Evolutionary conservation across 2,888 invertebrate species (phyloP).

Genomic region (Tachina fera): DNA sequence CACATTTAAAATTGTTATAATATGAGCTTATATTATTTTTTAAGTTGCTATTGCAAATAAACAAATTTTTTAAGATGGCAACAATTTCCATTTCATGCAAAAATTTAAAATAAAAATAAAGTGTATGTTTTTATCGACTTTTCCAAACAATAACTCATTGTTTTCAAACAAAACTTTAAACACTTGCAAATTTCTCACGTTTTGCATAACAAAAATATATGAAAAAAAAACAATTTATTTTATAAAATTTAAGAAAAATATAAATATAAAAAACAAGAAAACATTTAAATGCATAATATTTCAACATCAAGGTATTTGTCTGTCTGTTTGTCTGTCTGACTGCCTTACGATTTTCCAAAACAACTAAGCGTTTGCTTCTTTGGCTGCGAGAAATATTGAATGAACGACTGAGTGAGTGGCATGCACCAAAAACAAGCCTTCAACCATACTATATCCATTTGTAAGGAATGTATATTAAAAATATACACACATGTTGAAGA

Average conservation of each 20-base stretch:
- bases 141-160: conserved; percentile 32
- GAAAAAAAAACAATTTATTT: neutral
- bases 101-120: neutral
- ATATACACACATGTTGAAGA: neutral
- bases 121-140: neutral
- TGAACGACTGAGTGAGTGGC: conserved; percentile 35
- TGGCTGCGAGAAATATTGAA: neutral
- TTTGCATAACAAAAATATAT: neutral
- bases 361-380: neutral
- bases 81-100: neutral
- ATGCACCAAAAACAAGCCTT: conserved; percentile 49
- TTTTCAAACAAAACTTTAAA: conserved; percentile 10
- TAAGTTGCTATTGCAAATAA: no score
- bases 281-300: conserved; percentile 34
- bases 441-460: conserved; percentile 17
- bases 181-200: conserved; percentile 61
- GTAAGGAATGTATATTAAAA: conserved; percentile 46
- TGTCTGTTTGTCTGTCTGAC: conserved; percentile 14
- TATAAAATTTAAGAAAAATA: conserved; percentile 14
- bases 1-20: no score
- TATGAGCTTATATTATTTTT: no score
- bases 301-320: conserved; percentile 52
- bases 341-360: neutral
- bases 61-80: no score
- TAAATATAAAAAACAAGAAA: neutral